Evolutionary conservation across 2,113 vertebrate species (phyloP).

Genomic region (Ptilorrhoa leucosticta): DNA sequence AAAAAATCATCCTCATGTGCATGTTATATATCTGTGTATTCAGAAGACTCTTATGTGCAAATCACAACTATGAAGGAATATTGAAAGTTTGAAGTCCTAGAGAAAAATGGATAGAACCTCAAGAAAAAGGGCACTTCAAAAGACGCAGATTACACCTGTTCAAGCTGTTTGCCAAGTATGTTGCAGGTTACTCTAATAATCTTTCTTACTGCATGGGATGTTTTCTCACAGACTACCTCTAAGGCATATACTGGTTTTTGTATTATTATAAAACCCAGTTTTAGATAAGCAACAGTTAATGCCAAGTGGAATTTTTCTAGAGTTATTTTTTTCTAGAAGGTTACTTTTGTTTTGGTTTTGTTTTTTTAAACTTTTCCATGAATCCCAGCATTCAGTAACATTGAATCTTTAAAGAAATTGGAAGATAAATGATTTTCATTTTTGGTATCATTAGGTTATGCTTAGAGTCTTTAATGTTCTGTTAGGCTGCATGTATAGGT

Average conservation of each 20-base stretch:
- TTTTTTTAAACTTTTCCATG: constrained; percentile 23
- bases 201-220: constrained; percentile 12
- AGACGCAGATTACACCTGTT: constrained; percentile 48
- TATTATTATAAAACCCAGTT: constrained; percentile 17
- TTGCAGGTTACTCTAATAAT: constrained; percentile 13
- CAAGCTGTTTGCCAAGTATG: constrained; percentile 24
- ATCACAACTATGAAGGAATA: background rate
- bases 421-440: background rate
- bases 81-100: background rate
- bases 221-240: background rate
- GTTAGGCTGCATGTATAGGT: background rate
- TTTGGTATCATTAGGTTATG: background rate
- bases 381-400: constrained; percentile 55
- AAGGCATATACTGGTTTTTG: constrained; percentile 33
- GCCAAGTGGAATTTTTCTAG: constrained; percentile 34
- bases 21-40: background rate
- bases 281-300: constrained; percentile 53
- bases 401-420: constrained; percentile 56
- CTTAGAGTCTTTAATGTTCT: background rate
- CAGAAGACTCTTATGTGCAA: background rate
- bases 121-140: constrained; percentile 8
- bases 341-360: constrained; percentile 8
- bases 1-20: background rate
- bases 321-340: constrained; percentile 14
- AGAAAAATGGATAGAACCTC: background rate